Evolutionary conservation across 2,113 vertebrate genomes (phyloP), one percentile per base, ranked within the genome.

Genomic region (Lynx canadensis): DNA sequence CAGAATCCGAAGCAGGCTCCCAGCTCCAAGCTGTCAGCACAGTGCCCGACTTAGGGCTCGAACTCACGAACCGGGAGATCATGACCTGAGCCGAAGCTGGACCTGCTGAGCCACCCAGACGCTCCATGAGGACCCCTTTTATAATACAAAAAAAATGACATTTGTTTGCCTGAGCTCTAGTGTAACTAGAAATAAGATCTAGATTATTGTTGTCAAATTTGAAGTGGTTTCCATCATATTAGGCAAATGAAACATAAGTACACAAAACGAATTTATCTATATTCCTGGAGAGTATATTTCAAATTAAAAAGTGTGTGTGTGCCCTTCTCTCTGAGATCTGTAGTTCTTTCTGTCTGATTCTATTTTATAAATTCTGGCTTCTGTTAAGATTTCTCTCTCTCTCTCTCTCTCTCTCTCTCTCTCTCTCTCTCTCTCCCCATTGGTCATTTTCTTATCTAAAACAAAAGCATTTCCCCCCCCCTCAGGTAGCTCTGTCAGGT

Each of bases 301-400:
- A 79, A 80, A 80, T 88, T 48, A 81, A 48, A 88, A 95, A 94
- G 76, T 86, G 52, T 85, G 7, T 71, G 25, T 71, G 25, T 31
- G 4, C 5, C 29, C 23, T 16, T 93, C 36, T 90, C 8, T 82
- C 76, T n/a, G 55, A 23, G 33, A 36, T 65, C 18, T 92, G 12
- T 74, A 92, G 14, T 66, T 93, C 33, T 87, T 91, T 84, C 16
- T 82, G 65, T 48, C 74, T 84, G 95, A n/a, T 80, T 85, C 12
- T 82, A 66, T 48, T 50, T 84, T 97, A n/a, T 80, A 41, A 65
- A 57, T 85, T 73, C 8, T 93, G 66, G 14, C 55, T 93, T 90
- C 50, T 78, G 9, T 45, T 65, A 89, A 66, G 14, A 85, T 38
- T 7, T 33, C 31, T 29, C 14, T 33, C 23, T n/a, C 7, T 45